Evolutionary conservation across 2,888 invertebrate genomes (phyloP).

Genomic region (Epirrhoe tristata): DNA sequence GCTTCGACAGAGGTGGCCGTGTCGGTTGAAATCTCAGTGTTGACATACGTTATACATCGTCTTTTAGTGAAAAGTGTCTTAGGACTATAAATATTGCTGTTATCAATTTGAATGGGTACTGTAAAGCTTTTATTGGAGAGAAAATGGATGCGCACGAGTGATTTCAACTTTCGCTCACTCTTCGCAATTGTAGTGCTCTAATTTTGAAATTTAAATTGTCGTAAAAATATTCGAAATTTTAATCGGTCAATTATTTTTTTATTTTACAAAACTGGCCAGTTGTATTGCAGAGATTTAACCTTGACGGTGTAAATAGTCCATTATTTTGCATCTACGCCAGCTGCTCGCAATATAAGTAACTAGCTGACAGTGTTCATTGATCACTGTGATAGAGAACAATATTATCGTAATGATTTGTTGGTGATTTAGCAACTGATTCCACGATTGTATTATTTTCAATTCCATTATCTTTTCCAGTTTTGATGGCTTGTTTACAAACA

Average conservation of each 20-base stretch:
- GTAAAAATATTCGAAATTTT: background rate
- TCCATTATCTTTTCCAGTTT: constrained; percentile 13
- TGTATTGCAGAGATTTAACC: constrained; percentile 42
- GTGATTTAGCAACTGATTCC: constrained; percentile 1
- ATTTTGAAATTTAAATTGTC: constrained; percentile 23
- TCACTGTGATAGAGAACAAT: background rate
- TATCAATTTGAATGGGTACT: constrained; percentile 41
- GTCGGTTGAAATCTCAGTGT: constrained; percentile 60
- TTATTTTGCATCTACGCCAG: constrained; percentile 55
- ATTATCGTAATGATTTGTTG: background rate
- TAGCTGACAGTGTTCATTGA: constrained; percentile 8
- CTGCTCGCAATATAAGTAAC: constrained; percentile 38
- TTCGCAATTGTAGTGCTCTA: constrained; percentile 43
- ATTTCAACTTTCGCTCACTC: constrained; percentile 68
- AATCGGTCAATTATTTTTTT: background rate
- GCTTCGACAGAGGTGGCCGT: constrained; percentile 64
- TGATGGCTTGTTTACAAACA: constrained; percentile 28
- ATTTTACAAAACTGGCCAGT: constrained; percentile 7
- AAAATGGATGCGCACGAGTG: constrained; percentile 75
- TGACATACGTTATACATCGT: constrained; percentile 42
- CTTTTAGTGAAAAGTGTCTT: constrained; percentile 35
- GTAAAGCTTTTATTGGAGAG: constrained; percentile 46
- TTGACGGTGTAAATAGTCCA: constrained; percentile 47
- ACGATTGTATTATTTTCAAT: constrained; percentile 6
- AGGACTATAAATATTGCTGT: constrained; percentile 25